A percentile compares a stretch with the other conserved stretches of the same genome.
phyloP scores from a whole-genome alignment of 2,888 invertebrate species.

The Kryphioiulus occultus region DNA sequence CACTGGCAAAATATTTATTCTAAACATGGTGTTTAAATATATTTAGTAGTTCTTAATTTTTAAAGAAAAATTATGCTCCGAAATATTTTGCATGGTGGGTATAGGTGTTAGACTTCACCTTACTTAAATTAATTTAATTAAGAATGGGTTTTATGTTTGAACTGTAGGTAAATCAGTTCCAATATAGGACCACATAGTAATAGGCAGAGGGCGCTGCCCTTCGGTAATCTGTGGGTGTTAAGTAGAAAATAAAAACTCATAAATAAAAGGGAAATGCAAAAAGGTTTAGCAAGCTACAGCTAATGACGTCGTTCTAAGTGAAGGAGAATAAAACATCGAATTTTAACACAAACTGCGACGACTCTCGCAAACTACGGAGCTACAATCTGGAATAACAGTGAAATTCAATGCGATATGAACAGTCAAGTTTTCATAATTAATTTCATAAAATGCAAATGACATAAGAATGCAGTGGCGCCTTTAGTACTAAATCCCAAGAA shows the following conservation, averaged over 20 bases:
- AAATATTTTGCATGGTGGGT: too few species aligned
- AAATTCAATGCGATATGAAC: slow-evolving; percentile 18
- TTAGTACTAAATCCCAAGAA: neutral
- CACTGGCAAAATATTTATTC: too few species aligned
- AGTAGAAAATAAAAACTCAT: neutral
- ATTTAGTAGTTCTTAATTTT: too few species aligned
- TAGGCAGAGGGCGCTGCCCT: neutral
- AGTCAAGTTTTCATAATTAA: neutral
- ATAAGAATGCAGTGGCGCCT: neutral
- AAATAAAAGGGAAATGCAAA: neutral
- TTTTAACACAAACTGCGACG: neutral
- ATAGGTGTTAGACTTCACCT: too few species aligned
- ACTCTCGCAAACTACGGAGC: neutral
- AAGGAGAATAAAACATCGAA: neutral
- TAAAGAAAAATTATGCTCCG: too few species aligned
- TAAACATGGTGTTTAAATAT: too few species aligned
- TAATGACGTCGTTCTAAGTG: neutral
- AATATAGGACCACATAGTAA: too few species aligned
- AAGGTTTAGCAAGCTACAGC: neutral
- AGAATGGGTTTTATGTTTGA: too few species aligned
- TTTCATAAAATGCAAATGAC: neutral
- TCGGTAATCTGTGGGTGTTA: neutral
- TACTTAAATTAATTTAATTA: too few species aligned
- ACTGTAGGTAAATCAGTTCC: too few species aligned
- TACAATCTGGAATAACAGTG: neutral